phyloP scores from a whole-genome alignment of 1,140 invertebrate genomes.

The Dryas iulia region DNA sequence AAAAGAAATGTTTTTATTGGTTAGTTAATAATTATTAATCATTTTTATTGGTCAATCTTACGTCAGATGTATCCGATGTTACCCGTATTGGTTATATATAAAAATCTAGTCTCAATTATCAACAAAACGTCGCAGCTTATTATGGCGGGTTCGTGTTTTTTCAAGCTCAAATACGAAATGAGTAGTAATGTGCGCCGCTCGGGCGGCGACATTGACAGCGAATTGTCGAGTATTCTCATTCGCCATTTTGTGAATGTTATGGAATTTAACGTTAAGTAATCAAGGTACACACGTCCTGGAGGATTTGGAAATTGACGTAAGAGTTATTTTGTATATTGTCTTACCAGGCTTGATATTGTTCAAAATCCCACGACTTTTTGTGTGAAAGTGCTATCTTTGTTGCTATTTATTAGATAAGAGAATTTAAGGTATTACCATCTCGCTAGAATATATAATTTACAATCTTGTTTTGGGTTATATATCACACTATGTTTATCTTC shows the following conservation, averaged over 20 bases:
- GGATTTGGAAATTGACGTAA: constrained; percentile 54
- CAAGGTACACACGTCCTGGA: constrained; percentile 41
- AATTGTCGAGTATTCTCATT: constrained; percentile 77
- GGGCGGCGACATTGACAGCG: constrained; percentile 77
- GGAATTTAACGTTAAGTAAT: constrained; percentile 77
- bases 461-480: neutral
- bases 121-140: constrained; percentile 34
- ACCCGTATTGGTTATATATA: constrained; percentile 23
- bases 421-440: neutral
- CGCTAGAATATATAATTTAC: neutral
- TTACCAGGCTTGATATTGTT: constrained; percentile 39
- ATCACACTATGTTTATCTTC: neutral
- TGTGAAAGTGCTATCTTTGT: constrained; percentile 36
- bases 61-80: constrained; percentile 1
- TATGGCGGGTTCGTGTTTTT: constrained; percentile 80
- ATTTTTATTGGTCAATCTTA: constrained; percentile 21
- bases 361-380: constrained; percentile 45
- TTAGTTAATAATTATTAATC: neutral
- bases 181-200: constrained; percentile 77
- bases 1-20: constrained; percentile 23
- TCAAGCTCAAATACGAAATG: constrained; percentile 79
- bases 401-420: constrained; percentile 35
- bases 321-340: constrained; percentile 50
- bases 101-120: constrained; percentile 3
- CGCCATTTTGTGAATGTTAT: constrained; percentile 80